These are phyloP conservation scores for Beaufortia kweichowensis DNA, from an alignment of 2,113 vertebrate genomes.

Conservation along the genomic window DNA sequence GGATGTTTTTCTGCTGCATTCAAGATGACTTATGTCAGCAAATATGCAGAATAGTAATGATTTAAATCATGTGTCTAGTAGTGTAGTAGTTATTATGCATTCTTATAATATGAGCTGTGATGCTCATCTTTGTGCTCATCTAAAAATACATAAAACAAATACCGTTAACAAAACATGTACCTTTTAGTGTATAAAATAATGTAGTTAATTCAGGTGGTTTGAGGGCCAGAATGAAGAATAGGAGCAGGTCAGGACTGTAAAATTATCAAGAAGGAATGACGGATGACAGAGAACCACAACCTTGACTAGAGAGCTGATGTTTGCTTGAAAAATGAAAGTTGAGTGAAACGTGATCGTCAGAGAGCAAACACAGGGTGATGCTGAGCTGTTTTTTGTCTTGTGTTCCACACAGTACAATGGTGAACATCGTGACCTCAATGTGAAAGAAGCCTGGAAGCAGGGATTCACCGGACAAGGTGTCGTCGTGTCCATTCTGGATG, in stretches of 20 bases:
- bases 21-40: background rate
- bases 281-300: background rate
- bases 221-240: too few species aligned
- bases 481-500: slow-evolving; percentile 96
- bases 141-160: too few species aligned
- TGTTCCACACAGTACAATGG: slow-evolving; percentile 77
- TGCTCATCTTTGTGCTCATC: too few species aligned
- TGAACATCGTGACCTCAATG: slow-evolving; percentile 89
- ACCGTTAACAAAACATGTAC: too few species aligned
- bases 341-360: slow-evolving; percentile 1
- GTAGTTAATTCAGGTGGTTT: too few species aligned
- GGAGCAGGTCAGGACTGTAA: too few species aligned
- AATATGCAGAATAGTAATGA: background rate
- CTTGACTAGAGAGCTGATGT: slow-evolving; percentile 3
- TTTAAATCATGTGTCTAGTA: background rate
- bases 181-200: too few species aligned
- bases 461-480: slow-evolving; percentile 91
- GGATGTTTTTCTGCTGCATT: background rate
- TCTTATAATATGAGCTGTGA: too few species aligned
- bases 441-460: slow-evolving; percentile 89
- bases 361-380: background rate
- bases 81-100: too few species aligned
- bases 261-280: too few species aligned
- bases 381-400: slow-evolving; percentile 25
- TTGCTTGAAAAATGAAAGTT: slow-evolving; percentile 2